Evolutionary conservation across 2,113 vertebrate genomes (phyloP).

Genomic region (Copsychus sechellarum): DNA sequence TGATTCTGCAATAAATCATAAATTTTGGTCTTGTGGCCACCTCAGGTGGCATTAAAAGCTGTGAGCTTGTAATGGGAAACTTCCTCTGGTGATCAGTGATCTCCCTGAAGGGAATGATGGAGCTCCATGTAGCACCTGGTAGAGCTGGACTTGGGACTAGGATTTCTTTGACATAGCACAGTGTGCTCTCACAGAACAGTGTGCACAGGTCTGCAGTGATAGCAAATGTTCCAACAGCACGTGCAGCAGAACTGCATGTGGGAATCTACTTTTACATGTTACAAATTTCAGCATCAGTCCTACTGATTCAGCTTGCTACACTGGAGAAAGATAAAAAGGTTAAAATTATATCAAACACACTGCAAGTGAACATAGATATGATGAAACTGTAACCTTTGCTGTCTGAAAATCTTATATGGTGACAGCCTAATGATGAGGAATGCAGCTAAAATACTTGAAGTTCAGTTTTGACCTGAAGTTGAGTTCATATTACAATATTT

Average conservation of each 20-base stretch:
- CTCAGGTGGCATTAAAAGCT: neutral
- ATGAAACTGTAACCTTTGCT: neutral
- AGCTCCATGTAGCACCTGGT: neutral
- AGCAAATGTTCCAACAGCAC: rapidly evolving
- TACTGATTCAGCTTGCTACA: neutral
- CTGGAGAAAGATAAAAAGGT: neutral
- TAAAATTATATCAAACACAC: neutral
- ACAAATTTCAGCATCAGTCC: neutral
- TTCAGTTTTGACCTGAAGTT: neutral
- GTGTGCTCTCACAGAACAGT: rapidly evolving
- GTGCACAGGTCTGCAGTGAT: neutral
- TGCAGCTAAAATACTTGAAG: neutral
- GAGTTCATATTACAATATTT: neutral
- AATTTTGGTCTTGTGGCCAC: neutral
- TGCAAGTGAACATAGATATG: neutral
- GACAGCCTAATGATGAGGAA: neutral
- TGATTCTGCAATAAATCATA: neutral
- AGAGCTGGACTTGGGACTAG: neutral
- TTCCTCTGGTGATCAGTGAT: neutral
- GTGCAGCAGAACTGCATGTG: neutral
- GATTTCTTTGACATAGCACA: neutral
- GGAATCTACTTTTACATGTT: neutral
- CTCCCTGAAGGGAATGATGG: rapidly evolving
- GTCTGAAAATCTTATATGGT: neutral
- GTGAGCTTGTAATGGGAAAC: neutral